Percentiles rank a stretch among this genome's conserved stretches.
These are phyloP conservation scores for Perognathus longimembris DNA, from an alignment of 2,113 vertebrate species.

Conservation along the genomic window DNA sequence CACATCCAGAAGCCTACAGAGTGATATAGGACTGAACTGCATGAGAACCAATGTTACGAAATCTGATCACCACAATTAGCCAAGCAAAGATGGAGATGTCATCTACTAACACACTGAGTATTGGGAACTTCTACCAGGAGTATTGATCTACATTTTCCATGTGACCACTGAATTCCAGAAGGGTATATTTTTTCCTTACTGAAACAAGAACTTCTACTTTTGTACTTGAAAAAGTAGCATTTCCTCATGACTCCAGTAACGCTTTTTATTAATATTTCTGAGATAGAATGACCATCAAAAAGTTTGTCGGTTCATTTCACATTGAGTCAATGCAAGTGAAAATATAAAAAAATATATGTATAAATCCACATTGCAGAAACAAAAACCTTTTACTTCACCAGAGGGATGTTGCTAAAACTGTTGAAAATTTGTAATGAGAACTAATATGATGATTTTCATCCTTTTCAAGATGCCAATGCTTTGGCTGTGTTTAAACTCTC, in stretches of 20 bases:
- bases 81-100: background rate
- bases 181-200: background rate
- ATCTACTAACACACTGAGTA: fast-evolving
- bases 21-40: background rate
- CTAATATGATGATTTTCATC: background rate
- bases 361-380: background rate
- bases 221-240: background rate
- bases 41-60: background rate
- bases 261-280: background rate
- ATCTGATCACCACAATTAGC: background rate
- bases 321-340: constrained; percentile 1
- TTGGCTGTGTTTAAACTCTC: background rate
- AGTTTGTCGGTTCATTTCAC: background rate
- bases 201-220: constrained; percentile 4
- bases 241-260: constrained; percentile 44
- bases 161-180: background rate
- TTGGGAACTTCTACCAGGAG: background rate
- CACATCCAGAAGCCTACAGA: background rate
- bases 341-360: constrained; percentile 44
- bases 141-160: background rate
- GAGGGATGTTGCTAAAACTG: background rate
- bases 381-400: background rate
- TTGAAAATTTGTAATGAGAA: constrained; percentile 12
- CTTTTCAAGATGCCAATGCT: background rate
- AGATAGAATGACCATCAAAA: background rate